Conservation (phyloP, 2,113 vertebrate species). For the Ceyx cyanopectus region DNA sequence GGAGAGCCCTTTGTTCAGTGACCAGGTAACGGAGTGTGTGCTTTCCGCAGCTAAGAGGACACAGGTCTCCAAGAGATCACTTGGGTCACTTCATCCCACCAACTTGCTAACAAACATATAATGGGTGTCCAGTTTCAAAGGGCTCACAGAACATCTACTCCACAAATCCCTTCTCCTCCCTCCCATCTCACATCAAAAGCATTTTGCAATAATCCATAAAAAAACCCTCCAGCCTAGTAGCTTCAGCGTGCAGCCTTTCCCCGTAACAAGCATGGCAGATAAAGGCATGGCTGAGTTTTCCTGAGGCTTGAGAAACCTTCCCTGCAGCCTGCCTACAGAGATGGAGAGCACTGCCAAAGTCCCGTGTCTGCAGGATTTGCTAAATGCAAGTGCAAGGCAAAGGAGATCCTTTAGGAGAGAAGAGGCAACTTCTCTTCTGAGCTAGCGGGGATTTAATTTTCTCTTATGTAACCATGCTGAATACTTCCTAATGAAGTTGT, state of each 20-base stretch:
- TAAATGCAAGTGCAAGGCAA: neutral
- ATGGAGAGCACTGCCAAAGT: neutral
- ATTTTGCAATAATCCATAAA: neutral
- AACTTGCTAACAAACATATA: constrained; percentile 41
- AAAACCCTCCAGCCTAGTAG: neutral
- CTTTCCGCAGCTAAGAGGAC: neutral
- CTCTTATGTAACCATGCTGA: neutral
- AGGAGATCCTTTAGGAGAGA: neutral
- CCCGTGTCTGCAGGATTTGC: neutral
- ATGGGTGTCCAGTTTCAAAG: constrained; percentile 66
- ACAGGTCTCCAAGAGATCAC: neutral
- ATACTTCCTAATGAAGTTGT: constrained; percentile 1
- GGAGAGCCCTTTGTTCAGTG: constrained; percentile 8
- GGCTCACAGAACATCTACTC: constrained; percentile 15
- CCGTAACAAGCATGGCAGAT: neutral
- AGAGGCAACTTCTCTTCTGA: neutral
- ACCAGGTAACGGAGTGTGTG: neutral
- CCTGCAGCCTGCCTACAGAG: neutral
- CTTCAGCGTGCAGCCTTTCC: neutral
- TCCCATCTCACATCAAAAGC: neutral
- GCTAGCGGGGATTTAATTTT: neutral
- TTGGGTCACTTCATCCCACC: constrained; percentile 44
- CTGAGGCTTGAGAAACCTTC: neutral
- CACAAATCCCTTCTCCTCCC: neutral
- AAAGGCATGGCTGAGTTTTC: neutral